Conservation (phyloP, 2,797 vertebrate genomes). For the Typhlichthys subterraneus region DNA sequence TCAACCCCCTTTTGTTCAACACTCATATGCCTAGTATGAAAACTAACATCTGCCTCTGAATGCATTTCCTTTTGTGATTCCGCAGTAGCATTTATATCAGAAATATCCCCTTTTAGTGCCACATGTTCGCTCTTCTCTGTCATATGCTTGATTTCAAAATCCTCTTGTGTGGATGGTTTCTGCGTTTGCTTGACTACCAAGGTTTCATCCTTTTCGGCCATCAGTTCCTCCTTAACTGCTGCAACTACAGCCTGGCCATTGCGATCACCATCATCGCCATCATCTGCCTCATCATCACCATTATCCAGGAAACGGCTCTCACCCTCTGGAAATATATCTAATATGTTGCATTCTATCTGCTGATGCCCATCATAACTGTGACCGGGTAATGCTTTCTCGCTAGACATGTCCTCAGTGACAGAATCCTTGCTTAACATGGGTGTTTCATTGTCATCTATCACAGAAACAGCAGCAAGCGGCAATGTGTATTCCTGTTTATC, state of each 20-base stretch:
- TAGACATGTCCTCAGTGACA: conserved; percentile 21
- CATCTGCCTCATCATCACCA: conserved; percentile 41
- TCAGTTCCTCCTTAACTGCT: conserved; percentile 29
- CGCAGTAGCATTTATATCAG: conserved; percentile 23
- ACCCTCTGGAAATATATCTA: conserved; percentile 57
- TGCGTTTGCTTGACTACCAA: conserved; percentile 18
- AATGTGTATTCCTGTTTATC: conserved; percentile 37
- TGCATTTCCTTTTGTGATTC: conserved; percentile 48
- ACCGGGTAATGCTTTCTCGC: conserved; percentile 20
- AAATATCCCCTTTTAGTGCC: conserved; percentile 24
- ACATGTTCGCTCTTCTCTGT: conserved; percentile 32
- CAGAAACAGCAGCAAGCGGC: conserved; percentile 23
- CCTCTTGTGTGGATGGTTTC: conserved; percentile 48
- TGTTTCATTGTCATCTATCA: conserved; percentile 31
- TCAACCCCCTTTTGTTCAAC: conserved; percentile 18
- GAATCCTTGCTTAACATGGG: conserved; percentile 38
- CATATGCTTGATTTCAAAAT: conserved; percentile 60
- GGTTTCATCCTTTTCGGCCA: conserved; percentile 21
- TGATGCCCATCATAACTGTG: conserved; percentile 34
- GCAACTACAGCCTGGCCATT: conserved; percentile 68
- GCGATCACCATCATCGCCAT: conserved; percentile 34
- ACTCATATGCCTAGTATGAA: conserved; percentile 22
- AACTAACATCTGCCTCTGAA: conserved; percentile 32
- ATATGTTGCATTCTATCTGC: conserved; percentile 60
- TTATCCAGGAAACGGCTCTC: conserved; percentile 80